Evolutionary conservation across 1,140 invertebrate species (phyloP), one percentile per base, ranked within the genome.

Genomic region (Heliconius hewitsoni): DNA sequence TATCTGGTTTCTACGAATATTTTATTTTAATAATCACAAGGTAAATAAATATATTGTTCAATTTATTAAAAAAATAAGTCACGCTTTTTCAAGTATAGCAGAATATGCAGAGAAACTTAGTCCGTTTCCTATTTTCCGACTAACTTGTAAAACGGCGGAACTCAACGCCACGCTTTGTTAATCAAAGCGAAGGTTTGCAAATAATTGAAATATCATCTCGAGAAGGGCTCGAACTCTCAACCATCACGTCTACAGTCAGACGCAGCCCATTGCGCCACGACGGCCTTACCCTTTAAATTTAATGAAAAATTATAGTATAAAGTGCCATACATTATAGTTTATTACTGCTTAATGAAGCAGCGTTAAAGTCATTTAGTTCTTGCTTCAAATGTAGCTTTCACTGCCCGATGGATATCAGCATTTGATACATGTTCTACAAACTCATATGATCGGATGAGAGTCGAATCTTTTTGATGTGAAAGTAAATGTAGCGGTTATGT

Each of bases 391-490:
- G 27, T 27, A 30, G 27, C 60, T 66, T 66, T 66, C 60, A 27
- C 60, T 27, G 60, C 13, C 27, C 23, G 11, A 30, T 60, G 57
- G 57, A 60, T 60, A 60, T 66, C 27, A 66, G 11, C 27, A 66
- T 66, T 66, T 66, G 60, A 66, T 66, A 30, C 60, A 66, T 66
- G 60, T 66, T 60, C 60, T 9, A 66, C 60, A 30, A 30, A 66
- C 23, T 66, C 60, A 30, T 66, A 66, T 66, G 60, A 30, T 66
- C 60, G 60, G 60, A 60, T n/a, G 55, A 60, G 55, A 60, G 8
- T 3, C 60, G 60, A 60, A 60, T 60, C 60, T 66, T 66, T 66
- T 66, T 66, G 60, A 30, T 66, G 60, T 66, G 60, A 66, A 66
- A 66, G 60, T 16, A 66, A 66, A 66, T 66, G 27, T 60, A 66